Conservation (phyloP, 2,113 vertebrate genomes). For the Lampris megalopsis region DNA sequence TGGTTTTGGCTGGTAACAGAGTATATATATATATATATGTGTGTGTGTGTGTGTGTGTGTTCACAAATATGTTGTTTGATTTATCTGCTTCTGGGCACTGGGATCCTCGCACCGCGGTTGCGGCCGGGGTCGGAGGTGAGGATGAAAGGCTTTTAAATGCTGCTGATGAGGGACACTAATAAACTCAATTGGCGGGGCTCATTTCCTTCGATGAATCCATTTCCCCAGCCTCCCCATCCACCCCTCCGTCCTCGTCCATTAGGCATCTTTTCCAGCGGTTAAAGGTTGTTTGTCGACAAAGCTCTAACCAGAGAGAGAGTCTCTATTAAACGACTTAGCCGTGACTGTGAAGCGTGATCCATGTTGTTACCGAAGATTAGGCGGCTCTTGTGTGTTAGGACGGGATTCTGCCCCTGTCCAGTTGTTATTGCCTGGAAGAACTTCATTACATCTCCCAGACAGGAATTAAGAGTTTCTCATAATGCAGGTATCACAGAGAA, state of each 20-base stretch:
- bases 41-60: not conserved
- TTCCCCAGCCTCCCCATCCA: slow-evolving; percentile 1
- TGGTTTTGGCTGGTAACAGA: slow-evolving; percentile 7
- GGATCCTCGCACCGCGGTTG: not conserved
- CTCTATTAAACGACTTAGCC: slow-evolving; percentile 50
- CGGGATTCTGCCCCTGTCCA: slow-evolving; percentile 22
- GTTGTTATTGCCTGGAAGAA: slow-evolving; percentile 39
- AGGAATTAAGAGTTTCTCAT: slow-evolving; percentile 43
- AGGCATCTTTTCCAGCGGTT: slow-evolving; percentile 35
- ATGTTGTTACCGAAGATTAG: slow-evolving; percentile 22
- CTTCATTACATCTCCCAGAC: slow-evolving; percentile 34
- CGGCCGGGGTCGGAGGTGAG: not conserved
- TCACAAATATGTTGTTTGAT: slow-evolving; percentile 5
- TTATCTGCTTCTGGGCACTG: slow-evolving; percentile 22
- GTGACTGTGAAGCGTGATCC: slow-evolving; percentile 20
- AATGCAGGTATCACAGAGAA: slow-evolving; percentile 54
- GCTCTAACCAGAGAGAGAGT: slow-evolving; percentile 31
- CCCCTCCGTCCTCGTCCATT: slow-evolving; percentile 22
- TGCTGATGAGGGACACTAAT: slow-evolving; percentile 18
- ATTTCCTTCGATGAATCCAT: not conserved
- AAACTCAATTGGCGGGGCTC: not conserved
- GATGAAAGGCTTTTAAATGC: not conserved
- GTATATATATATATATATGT: not conserved
- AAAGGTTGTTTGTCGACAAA: slow-evolving; percentile 44
- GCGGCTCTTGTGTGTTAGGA: slow-evolving; percentile 39